Conservation (phyloP, 1,140 invertebrate species). For the Drosophila ohnishii region DNA sequence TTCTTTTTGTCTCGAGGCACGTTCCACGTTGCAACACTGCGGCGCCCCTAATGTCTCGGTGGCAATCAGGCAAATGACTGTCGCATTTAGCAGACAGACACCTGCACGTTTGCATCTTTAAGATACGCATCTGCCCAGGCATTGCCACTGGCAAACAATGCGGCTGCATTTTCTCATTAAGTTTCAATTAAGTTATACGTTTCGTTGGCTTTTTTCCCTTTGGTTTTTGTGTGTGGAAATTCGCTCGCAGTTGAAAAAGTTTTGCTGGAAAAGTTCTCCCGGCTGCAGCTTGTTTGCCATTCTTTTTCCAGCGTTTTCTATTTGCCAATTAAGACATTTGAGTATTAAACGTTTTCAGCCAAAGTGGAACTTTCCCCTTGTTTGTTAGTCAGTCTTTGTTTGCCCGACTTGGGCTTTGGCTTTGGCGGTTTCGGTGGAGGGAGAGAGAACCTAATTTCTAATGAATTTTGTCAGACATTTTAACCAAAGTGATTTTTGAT, state of each 20-base stretch:
- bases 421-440: slow-evolving; percentile 9
- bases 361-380: slow-evolving; percentile 36
- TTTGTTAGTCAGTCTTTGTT: slow-evolving; percentile 26
- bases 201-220: slow-evolving; percentile 26
- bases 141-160: slow-evolving; percentile 35
- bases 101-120: slow-evolving; percentile 58
- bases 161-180: slow-evolving; percentile 68
- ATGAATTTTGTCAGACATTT: slow-evolving; percentile 20
- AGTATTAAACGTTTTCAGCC: slow-evolving; percentile 53
- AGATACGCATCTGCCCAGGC: slow-evolving; percentile 46
- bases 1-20: slow-evolving; percentile 26
- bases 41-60: slow-evolving; percentile 33
- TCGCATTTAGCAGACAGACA: slow-evolving; percentile 44
- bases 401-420: slow-evolving; percentile 35
- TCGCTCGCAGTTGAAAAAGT: slow-evolving; percentile 38
- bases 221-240: slow-evolving; percentile 40
- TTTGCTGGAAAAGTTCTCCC: slow-evolving; percentile 30
- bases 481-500: not conserved
- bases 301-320: slow-evolving; percentile 31
- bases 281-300: slow-evolving; percentile 19
- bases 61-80: slow-evolving; percentile 53
- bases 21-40: slow-evolving; percentile 24
- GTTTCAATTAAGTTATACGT: slow-evolving; percentile 68
- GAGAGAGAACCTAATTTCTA: slow-evolving; percentile 2
- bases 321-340: slow-evolving; percentile 64